Evolutionary conservation across 2,797 vertebrate species (phyloP), one percentile per base, ranked within the genome.

Genomic region (Lepilemur ruficaudatus): DNA sequence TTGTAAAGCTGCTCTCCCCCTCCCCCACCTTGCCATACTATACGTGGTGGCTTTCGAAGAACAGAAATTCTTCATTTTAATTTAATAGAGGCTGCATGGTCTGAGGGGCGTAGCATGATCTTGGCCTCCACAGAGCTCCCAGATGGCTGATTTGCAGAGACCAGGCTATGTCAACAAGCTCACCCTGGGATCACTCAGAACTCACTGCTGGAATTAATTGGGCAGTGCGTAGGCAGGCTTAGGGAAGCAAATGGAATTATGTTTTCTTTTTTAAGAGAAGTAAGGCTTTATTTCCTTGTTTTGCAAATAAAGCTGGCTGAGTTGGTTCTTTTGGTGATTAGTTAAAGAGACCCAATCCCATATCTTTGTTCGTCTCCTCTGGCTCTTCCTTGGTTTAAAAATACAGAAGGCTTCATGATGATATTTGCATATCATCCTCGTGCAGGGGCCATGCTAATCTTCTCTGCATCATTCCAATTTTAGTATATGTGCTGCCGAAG

Each of bases 31-130:
- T 82, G 65, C 70, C 69, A 59, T 85, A 89, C 32, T 75, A 30
- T 81, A 52, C 59, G 13, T 28, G 22, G 25, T 73, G 30, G 55
- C 89, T 93, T 96, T 84, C 28, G 35, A 91, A 63, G 48, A 48
- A 65, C 52, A 84, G 32, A 89, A 94, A 70, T 81, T 69, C 65
- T 89, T 43, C 70, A 65, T 90, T 89, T 94, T 89, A 59, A 75
- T 75, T 89, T 18, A 89, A 55, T 32, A 41, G 20, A 43, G 5
- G 59, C 72, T 89, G 7, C 59, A 61, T 43, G 75, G 43, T 76
- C 81, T 57, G 13, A 35, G 57, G 55, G 61, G 50, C 35, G 15
- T 38, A 76, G 52, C 57, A 88, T 32, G 32, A 61, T 70, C 63
- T 79, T 88, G 28, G 43, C 14, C 81, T 73, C 83, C 41, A 32